Percentiles rank a stretch among this genome's conserved stretches.
Evolutionary conservation across 2,113 vertebrate species (phyloP).

Genomic region (Platanista minor): DNA sequence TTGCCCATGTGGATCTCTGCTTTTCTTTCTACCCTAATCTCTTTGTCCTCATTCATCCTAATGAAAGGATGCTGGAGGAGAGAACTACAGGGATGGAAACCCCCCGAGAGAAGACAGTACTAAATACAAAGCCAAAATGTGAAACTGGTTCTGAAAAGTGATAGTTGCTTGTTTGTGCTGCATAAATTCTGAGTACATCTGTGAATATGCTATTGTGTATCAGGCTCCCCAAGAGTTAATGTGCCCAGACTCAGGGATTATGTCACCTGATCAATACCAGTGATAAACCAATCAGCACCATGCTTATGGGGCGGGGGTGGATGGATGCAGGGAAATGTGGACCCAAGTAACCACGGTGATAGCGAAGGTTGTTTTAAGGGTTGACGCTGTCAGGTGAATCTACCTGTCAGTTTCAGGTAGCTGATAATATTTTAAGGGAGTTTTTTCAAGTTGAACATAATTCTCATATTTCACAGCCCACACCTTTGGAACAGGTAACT

Average conservation of each 20-base stretch:
- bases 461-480: conserved; percentile 26
- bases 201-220: background rate
- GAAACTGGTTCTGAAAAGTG: background rate
- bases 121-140: background rate
- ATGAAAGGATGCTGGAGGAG: background rate
- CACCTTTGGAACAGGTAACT: background rate
- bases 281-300: background rate
- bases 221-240: background rate
- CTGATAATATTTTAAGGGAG: background rate
- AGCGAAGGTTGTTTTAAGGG: background rate
- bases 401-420: background rate
- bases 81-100: background rate
- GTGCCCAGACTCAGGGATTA: background rate
- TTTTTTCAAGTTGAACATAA: conserved; percentile 17
- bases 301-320: background rate
- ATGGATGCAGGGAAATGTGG: background rate
- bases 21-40: background rate
- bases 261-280: background rate
- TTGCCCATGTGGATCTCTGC: too few species aligned
- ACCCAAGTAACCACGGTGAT: background rate
- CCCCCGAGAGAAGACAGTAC: background rate
- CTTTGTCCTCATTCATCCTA: background rate
- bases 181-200: background rate
- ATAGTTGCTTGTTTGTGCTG: background rate
- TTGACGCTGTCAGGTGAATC: background rate